Evolutionary conservation across 2,888 invertebrate species (phyloP).

Genomic region (Serrognathus titanus): DNA sequence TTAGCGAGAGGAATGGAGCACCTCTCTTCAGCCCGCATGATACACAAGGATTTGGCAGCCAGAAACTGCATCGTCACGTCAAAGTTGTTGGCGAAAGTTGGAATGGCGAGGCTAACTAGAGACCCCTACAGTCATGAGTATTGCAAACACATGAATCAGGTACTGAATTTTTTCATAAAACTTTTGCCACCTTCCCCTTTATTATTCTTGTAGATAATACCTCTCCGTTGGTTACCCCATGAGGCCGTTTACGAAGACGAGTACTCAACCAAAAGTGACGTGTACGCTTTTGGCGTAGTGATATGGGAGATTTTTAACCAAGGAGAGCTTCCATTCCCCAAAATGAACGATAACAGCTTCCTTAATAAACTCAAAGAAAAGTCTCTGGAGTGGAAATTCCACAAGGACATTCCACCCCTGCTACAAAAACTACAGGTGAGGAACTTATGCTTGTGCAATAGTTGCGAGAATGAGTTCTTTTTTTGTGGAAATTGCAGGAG

Average conservation of each 20-base stretch:
- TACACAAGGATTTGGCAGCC: slow-evolving; percentile 90
- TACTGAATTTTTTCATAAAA: slow-evolving; percentile 30
- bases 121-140: slow-evolving; percentile 91
- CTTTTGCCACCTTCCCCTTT: background rate
- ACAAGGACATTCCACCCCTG: slow-evolving; percentile 60
- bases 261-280: slow-evolving; percentile 89
- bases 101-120: slow-evolving; percentile 72
- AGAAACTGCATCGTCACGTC: slow-evolving; percentile 88
- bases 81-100: slow-evolving; percentile 77
- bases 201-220: slow-evolving; percentile 60
- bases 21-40: slow-evolving; percentile 68
- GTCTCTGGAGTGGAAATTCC: slow-evolving; percentile 65
- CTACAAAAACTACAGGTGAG: slow-evolving; percentile 58
- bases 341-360: slow-evolving; percentile 73
- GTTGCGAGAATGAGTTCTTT: background rate
- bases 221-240: slow-evolving; percentile 85
- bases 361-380: slow-evolving; percentile 61
- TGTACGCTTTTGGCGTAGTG: slow-evolving; percentile 85
- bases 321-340: slow-evolving; percentile 73
- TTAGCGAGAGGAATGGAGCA: slow-evolving; percentile 81
- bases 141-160: slow-evolving; percentile 77
- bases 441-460: background rate
- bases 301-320: slow-evolving; percentile 87
- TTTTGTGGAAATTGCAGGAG: slow-evolving; percentile 46
- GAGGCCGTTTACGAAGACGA: slow-evolving; percentile 90